These are phyloP conservation scores for Diaperis boleti DNA, from an alignment of 2,888 invertebrate species.

Conservation along the genomic window DNA sequence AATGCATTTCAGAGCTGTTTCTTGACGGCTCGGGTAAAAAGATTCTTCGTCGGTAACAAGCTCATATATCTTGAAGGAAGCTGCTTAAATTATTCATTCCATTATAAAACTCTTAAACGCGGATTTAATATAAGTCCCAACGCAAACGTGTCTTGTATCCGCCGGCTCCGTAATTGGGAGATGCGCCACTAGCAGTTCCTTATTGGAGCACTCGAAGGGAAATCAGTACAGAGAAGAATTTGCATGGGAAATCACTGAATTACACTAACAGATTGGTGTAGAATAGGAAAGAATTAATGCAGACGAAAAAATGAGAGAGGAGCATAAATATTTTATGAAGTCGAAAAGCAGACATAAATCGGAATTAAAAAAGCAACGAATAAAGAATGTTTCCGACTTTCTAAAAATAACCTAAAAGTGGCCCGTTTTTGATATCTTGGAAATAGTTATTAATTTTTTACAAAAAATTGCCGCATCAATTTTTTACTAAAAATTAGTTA, in stretches of 20 bases:
- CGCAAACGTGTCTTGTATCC: conserved; percentile 57
- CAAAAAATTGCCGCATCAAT: too few relatives aligned
- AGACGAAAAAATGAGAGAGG: conserved; percentile 1
- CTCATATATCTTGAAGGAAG: conserved; percentile 57
- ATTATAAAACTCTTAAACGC: conserved; percentile 64
- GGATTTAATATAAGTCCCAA: conserved; percentile 59
- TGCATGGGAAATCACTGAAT: conserved; percentile 41
- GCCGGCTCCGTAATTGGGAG: conserved; percentile 48
- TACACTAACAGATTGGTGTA: conserved; percentile 39
- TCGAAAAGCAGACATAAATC: too few relatives aligned
- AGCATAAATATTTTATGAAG: conserved; percentile 21
- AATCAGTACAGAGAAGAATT: conserved; percentile 33
- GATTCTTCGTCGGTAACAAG: conserved; percentile 46
- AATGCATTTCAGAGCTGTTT: conserved; percentile 20
- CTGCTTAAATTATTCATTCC: conserved; percentile 63
- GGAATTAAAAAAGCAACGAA: too few relatives aligned
- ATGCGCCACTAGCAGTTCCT: conserved; percentile 39
- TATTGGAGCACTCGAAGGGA: conserved; percentile 42
- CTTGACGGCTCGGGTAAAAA: conserved; percentile 9
- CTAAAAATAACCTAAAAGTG: too few relatives aligned
- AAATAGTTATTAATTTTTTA: too few relatives aligned
- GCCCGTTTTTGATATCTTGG: too few relatives aligned
- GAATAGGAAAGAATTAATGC: conserved; percentile 30
- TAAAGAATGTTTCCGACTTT: too few relatives aligned
- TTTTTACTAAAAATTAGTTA: too few relatives aligned